phyloP scores from a whole-genome alignment of 2,113 vertebrate genomes.

The Dicerorhinus sumatrensis region DNA sequence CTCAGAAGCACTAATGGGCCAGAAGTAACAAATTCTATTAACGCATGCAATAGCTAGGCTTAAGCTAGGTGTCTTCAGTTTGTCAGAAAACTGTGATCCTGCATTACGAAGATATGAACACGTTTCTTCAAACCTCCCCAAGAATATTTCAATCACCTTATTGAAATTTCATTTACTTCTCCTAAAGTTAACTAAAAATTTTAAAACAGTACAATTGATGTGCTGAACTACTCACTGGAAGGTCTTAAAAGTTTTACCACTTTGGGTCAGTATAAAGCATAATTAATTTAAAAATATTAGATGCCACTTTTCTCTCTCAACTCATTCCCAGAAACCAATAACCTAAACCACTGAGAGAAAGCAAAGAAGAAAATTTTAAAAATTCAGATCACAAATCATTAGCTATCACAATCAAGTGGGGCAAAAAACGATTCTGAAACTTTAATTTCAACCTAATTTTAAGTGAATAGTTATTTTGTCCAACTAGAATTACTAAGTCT shows the following conservation, averaged over 20 bases:
- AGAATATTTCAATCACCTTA: slow-evolving; percentile 6
- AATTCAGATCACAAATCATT: background rate
- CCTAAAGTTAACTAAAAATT: background rate
- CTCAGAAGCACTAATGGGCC: background rate
- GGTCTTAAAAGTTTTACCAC: background rate
- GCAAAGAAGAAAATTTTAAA: background rate
- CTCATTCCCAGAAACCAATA: slow-evolving; percentile 31
- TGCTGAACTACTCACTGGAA: background rate
- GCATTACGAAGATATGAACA: background rate
- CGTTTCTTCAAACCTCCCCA: slow-evolving; percentile 26
- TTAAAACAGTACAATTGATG: background rate
- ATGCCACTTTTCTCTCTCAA: background rate
- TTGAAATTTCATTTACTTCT: background rate
- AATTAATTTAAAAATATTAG: slow-evolving; percentile 24
- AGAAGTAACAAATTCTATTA: slow-evolving; percentile 18
- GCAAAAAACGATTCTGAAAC: background rate
- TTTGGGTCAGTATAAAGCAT: background rate
- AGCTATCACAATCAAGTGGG: background rate
- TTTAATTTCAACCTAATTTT: slow-evolving; percentile 17
- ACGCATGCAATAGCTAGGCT: background rate
- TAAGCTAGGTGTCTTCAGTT: background rate
- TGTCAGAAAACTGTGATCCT: background rate
- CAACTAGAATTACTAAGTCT: background rate
- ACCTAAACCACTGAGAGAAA: background rate
- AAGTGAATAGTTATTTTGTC: background rate